Percentiles rank a stretch among this genome's conserved stretches.
Evolutionary conservation across 1,140 invertebrate genomes (phyloP).

Genomic region (Platyscapa corneri): DNA sequence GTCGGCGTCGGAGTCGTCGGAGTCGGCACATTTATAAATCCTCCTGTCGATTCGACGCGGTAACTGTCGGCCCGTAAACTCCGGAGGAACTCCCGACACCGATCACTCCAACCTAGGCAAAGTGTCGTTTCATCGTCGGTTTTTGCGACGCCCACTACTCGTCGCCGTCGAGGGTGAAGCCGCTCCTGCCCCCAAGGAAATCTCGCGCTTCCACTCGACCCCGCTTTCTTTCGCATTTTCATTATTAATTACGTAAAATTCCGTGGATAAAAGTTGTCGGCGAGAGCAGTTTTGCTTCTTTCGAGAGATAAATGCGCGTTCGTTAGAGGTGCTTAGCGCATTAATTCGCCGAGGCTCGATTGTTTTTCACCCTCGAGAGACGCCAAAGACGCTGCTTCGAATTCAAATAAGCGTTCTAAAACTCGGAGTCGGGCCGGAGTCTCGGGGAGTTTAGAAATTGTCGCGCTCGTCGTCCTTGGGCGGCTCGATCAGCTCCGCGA

Average conservation of each 20-base stretch:
- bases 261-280: neutral
- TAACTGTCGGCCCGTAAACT: no score
- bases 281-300: neutral
- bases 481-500: neutral
- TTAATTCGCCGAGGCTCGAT: neutral
- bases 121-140: no score
- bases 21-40: neutral
- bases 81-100: no score
- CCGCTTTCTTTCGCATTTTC: neutral
- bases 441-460: neutral
- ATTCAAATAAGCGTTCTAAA: neutral
- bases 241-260: constrained; percentile 9
- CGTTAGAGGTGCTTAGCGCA: neutral
- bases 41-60: neutral
- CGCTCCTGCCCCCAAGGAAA: neutral
- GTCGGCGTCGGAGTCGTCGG: neutral
- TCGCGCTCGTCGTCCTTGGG: neutral
- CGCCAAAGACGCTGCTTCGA: neutral
- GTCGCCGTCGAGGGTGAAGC: neutral
- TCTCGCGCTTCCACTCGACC: neutral
- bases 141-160: no score
- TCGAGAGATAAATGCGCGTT: neutral
- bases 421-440: neutral
- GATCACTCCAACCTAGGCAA: no score
- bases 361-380: neutral